A percentile compares a stretch with the other conserved stretches of the same genome.
These are phyloP conservation scores for Acanthurus lineatus DNA, from an alignment of 2,797 vertebrate species.

Conservation along the genomic window DNA sequence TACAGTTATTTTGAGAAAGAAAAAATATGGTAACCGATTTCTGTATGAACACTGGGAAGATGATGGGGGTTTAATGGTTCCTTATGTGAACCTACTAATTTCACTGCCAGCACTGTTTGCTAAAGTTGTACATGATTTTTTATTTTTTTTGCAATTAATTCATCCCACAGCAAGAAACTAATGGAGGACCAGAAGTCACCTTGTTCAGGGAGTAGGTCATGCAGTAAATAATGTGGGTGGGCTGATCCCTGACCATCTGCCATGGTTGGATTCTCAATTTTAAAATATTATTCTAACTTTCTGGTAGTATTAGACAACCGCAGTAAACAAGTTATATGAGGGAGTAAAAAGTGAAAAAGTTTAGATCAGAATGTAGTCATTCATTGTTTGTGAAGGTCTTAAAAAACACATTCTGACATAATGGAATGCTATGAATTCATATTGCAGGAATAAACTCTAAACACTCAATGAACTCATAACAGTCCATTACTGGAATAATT, in stretches of 20 bases:
- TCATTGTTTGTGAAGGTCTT: no score
- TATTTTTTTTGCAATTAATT: neutral
- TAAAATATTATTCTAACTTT: conserved; percentile 15
- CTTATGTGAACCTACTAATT: neutral
- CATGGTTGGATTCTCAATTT: conserved; percentile 11
- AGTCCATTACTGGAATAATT: neutral
- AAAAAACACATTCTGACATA: no score
- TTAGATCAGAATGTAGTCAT: no score
- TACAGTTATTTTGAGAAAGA: neutral
- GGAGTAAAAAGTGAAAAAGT: neutral
- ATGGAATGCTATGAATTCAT: no score
- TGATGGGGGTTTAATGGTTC: neutral
- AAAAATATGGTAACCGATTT: neutral
- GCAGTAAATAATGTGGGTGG: conserved; percentile 27
- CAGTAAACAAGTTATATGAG: neutral
- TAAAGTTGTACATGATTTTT: neutral
- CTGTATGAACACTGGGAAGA: neutral
- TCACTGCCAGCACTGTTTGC: neutral
- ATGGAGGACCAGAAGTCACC: neutral
- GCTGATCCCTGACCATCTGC: conserved; percentile 32
- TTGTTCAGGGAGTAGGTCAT: conserved; percentile 23
- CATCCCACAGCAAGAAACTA: neutral
- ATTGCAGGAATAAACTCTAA: neutral
- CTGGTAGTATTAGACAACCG: neutral
- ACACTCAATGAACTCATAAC: neutral